phyloP scores from a whole-genome alignment of 2,888 invertebrate genomes.

The Drosophila mulleri region DNA sequence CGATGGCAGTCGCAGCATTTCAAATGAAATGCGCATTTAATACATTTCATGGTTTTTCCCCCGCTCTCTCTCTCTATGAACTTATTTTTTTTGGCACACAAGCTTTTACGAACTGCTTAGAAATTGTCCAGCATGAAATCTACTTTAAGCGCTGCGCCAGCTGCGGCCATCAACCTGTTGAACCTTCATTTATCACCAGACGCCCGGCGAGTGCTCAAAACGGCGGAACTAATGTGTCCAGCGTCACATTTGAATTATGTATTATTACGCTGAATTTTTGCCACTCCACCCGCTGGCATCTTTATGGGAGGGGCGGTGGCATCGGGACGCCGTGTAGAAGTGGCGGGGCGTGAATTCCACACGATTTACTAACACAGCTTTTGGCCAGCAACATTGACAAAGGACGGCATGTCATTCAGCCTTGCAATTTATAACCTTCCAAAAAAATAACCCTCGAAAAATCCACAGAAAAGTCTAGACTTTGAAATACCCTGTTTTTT shows the following conservation, averaged over 20 bases:
- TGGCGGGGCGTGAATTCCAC: conserved; percentile 55
- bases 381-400: conserved; percentile 38
- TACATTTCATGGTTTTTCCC: conserved; percentile 23
- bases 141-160: conserved; percentile 37
- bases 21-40: conserved; percentile 52
- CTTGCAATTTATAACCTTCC: conserved; percentile 58
- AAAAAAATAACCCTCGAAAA: conserved; percentile 4
- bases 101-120: conserved; percentile 56
- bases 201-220: conserved; percentile 56
- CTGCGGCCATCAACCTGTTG: conserved; percentile 62
- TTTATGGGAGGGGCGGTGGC: neutral
- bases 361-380: conserved; percentile 50
- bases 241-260: conserved; percentile 71
- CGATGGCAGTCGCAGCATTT: conserved; percentile 38
- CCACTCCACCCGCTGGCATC: neutral
- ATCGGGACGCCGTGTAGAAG: conserved; percentile 23
- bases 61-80: neutral
- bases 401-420: conserved; percentile 53
- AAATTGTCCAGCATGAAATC: conserved; percentile 44
- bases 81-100: conserved; percentile 31
- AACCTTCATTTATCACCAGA: conserved; percentile 60
- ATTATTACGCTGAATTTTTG: conserved; percentile 57
- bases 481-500: neutral
- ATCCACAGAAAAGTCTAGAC: neutral
- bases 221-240: conserved; percentile 74